Evolutionary conservation across 2,797 vertebrate species (phyloP).

Genomic region (Tenualosa ilisha): DNA sequence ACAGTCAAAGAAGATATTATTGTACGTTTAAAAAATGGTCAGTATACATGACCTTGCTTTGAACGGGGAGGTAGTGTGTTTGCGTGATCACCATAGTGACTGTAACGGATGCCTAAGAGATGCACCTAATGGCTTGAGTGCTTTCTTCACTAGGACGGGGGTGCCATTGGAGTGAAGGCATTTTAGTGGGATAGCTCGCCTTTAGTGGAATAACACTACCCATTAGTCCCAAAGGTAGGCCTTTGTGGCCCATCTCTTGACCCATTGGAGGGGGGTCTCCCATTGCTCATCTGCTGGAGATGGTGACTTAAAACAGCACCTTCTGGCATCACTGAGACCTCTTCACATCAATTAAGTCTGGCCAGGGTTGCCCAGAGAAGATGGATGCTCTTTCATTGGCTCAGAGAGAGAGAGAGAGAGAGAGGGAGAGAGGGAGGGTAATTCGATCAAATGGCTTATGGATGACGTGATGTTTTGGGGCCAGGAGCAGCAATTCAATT

Average conservation of each 20-base stretch:
- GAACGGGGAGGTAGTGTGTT: background rate
- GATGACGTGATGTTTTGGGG: conserved; percentile 32
- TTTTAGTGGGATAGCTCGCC: background rate
- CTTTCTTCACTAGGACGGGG: background rate
- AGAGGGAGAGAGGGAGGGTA: conserved; percentile 2
- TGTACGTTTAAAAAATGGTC: too few species aligned
- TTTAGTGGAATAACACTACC: background rate
- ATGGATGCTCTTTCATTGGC: conserved; percentile 36
- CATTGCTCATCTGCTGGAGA: background rate
- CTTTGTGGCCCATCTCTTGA: background rate
- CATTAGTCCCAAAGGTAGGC: too few species aligned
- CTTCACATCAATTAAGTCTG: conserved; percentile 34
- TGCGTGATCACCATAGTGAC: background rate
- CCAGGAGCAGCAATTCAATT: conserved; percentile 36
- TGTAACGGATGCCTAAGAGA: background rate
- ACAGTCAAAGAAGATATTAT: too few species aligned
- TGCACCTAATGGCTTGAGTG: background rate
- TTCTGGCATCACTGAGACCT: background rate
- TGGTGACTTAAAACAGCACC: background rate
- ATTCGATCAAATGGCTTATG: conserved; percentile 41
- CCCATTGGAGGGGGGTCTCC: background rate
- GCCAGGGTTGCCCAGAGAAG: conserved; percentile 13
- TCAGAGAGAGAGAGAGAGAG: background rate
- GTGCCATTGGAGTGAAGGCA: too few species aligned
- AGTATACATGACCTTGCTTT: background rate